These are phyloP conservation scores for Scortum barcoo DNA, from an alignment of 2,113 vertebrate species.

Conservation along the genomic window DNA sequence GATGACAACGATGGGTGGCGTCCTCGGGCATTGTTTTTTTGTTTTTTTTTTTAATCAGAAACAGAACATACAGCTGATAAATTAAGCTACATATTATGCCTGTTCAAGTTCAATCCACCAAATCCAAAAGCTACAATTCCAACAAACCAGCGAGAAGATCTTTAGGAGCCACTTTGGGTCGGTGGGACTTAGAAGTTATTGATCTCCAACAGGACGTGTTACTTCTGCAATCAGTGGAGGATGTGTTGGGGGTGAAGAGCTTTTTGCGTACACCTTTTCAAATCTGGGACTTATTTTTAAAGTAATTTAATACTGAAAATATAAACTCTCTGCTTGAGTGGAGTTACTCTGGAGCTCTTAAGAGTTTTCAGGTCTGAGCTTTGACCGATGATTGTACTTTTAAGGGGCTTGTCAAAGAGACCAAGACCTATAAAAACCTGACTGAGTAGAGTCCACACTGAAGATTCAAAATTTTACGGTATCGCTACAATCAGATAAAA, in stretches of 20 bases:
- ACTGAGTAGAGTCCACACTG: constrained; percentile 42
- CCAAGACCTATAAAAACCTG: constrained; percentile 42
- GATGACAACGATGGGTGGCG: neutral
- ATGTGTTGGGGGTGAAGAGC: neutral
- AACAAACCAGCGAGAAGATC: constrained; percentile 12
- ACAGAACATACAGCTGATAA: constrained; percentile 36
- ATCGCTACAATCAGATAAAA: constrained; percentile 63
- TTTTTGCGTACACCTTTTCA: neutral
- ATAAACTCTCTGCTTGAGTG: constrained; percentile 29
- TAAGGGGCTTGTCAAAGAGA: constrained; percentile 42
- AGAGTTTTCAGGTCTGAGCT: constrained; percentile 35
- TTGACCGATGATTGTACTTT: constrained; percentile 65
- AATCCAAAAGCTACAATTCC: constrained; percentile 38
- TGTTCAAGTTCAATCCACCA: constrained; percentile 43
- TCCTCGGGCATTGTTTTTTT: constrained; percentile 7
- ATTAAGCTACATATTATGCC: constrained; percentile 66
- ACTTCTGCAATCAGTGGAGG: neutral
- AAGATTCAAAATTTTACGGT: constrained; percentile 46
- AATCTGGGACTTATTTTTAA: constrained; percentile 5
- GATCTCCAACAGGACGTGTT: neutral
- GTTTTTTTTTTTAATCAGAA: constrained; percentile 34
- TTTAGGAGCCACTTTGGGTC: neutral
- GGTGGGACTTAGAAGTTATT: neutral
- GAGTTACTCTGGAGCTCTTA: constrained; percentile 19
- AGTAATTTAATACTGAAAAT: constrained; percentile 61